Evolutionary conservation across 35 echinoderm and acorn worm species (phyloP), one percentile per base, ranked within the genome.

Genomic region (Apostichopus californicus): DNA sequence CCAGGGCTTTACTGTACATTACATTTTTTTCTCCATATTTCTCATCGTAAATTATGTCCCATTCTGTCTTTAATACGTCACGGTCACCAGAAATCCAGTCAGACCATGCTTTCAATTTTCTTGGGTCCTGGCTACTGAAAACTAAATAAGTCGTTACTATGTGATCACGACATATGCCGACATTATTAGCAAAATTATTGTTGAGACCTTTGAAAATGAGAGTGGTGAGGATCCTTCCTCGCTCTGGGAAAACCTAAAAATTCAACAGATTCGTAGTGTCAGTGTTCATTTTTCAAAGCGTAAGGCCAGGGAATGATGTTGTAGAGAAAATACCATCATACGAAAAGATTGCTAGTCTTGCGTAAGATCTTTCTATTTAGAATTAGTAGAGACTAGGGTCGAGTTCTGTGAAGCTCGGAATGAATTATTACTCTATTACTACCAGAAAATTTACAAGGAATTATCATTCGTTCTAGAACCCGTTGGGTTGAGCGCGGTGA

Each of bases 61-160:
- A 82, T 0, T 8, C 52, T 54, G 79, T 82, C 17, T 17, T 5
- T 52, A 55, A 5, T 52, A 54, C 54, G 34, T 82, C 46, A 28
- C 79, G 54, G 52, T 82, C 52, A 82, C 79, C 79, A 55, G 23
- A 26, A 52, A 82, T 82, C 6, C 79, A 82, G 79, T 82, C 79
- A 9, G 79, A 82, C 14, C 79, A 82, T 82, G 79, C 79, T 52
- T 52, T 56, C 24, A 55, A 8, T 56, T 82, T 56, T 56, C 52
- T 28, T 82, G 26, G 79, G 79, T 5, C 79, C 46, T 6, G 79
- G 79, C 15, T 82, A 56, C 55, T 55, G 79, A 5, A 82, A 82
- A 82, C 11, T 82, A 54, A 82, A 46, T 46, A 46, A 46, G 12
- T 82, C 79, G 17, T 82, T 56, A 46, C 46, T 82, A 5, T 54